These are phyloP conservation scores for Eurystomus glaucurus DNA, from an alignment of 2,797 vertebrate genomes.

Conservation along the genomic window DNA sequence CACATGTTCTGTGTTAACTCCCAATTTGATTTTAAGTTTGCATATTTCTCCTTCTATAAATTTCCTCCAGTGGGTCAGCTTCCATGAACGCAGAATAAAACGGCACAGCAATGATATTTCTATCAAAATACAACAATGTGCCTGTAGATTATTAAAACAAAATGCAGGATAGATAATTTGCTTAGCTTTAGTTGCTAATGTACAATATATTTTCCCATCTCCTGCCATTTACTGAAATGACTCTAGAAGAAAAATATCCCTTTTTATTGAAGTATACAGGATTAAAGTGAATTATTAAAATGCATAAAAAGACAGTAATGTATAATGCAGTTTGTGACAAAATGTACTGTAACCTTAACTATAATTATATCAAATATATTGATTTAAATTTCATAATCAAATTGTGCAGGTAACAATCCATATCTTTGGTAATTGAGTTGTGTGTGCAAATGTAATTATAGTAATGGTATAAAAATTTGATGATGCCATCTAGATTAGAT, in stretches of 20 bases:
- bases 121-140: not conserved
- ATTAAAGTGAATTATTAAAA: slow-evolving; percentile 77
- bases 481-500: slow-evolving; percentile 83
- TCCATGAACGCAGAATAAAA: not conserved
- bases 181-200: slow-evolving; percentile 62
- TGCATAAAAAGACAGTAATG: slow-evolving; percentile 76
- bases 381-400: slow-evolving; percentile 81
- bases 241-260: slow-evolving; percentile 71
- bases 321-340: slow-evolving; percentile 71
- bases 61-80: not conserved
- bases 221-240: slow-evolving; percentile 73
- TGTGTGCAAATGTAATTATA: slow-evolving; percentile 81
- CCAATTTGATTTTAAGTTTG: not conserved
- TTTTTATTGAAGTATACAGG: slow-evolving; percentile 70
- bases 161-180: slow-evolving; percentile 48
- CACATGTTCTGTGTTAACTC: not conserved
- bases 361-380: slow-evolving; percentile 82
- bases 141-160: slow-evolving; percentile 57
- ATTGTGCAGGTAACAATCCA: slow-evolving; percentile 78
- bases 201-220: slow-evolving; percentile 71
- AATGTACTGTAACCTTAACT: slow-evolving; percentile 82
- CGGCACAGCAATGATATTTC: not conserved
- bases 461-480: slow-evolving; percentile 83
- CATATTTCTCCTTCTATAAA: not conserved
- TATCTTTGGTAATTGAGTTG: slow-evolving; percentile 83